phyloP scores from a whole-genome alignment of 2,888 invertebrate species.

The Biston stratarius region DNA sequence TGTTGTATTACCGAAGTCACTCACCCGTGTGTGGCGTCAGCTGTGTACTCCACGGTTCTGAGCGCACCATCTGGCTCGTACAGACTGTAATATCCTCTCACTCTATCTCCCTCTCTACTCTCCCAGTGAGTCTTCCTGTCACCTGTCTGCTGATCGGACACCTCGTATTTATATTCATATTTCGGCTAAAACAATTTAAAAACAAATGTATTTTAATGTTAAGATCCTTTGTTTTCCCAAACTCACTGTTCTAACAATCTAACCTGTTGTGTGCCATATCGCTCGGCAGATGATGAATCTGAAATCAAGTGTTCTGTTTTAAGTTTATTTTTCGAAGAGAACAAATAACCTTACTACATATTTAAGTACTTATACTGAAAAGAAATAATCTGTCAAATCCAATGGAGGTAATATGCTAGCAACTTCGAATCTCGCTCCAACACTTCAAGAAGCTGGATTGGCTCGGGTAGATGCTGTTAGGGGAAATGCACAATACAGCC shows the following conservation, averaged over 20 bases:
- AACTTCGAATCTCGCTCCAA: no score
- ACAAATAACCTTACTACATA: no score
- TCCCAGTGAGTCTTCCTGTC: slow-evolving; percentile 84
- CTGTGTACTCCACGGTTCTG: slow-evolving; percentile 81
- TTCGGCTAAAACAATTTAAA: slow-evolving; percentile 63
- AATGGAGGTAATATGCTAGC: no score
- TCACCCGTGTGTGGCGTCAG: slow-evolving; percentile 78
- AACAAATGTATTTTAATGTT: not conserved
- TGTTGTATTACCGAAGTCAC: slow-evolving; percentile 5
- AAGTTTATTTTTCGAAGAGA: no score
- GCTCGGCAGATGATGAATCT: slow-evolving; percentile 51
- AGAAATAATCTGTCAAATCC: no score
- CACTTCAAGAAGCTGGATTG: no score
- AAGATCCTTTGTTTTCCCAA: not conserved
- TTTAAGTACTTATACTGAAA: no score
- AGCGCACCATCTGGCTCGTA: slow-evolving; percentile 83
- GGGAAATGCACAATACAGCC: no score
- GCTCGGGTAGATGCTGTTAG: no score
- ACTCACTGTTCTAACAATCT: slow-evolving; percentile 31
- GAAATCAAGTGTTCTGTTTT: slow-evolving; percentile 12
- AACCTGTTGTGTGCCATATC: slow-evolving; percentile 52
- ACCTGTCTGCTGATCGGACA: slow-evolving; percentile 83
- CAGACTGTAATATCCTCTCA: slow-evolving; percentile 78
- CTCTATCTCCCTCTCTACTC: slow-evolving; percentile 80
- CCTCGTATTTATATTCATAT: slow-evolving; percentile 84